Conservation (phyloP, 2,888 invertebrate species). For the Tanytarsus gracilentus region DNA sequence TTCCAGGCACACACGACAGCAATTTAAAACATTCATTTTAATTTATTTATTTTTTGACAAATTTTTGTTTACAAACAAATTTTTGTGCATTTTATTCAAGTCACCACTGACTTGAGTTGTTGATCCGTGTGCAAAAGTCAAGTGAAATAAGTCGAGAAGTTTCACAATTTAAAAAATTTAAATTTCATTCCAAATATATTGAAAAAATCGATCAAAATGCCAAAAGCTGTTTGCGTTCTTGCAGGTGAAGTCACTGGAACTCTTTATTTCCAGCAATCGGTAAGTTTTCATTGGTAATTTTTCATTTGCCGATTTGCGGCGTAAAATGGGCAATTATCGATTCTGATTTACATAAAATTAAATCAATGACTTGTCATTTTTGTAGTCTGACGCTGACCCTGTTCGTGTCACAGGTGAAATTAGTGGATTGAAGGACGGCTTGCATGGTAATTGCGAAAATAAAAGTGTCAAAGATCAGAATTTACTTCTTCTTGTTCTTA, state of each 20-base stretch:
- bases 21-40: constrained; percentile 4
- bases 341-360: not conserved
- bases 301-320: no score
- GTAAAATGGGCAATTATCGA: no score
- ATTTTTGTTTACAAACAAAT: not conserved
- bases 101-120: no score
- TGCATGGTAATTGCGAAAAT: constrained; percentile 35
- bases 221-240: constrained; percentile 79
- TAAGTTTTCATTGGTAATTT: constrained; percentile 39
- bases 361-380: constrained; percentile 30
- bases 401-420: constrained; percentile 77
- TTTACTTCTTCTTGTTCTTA: not conserved
- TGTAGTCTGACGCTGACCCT: constrained; percentile 53
- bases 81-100: no score
- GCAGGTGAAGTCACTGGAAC: constrained; percentile 79
- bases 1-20: constrained; percentile 16
- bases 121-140: no score
- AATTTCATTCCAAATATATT: not conserved
- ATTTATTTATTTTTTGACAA: not conserved
- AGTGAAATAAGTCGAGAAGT: constrained; percentile 7
- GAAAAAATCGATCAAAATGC: constrained; percentile 26
- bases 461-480: not conserved
- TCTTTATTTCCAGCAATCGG: constrained; percentile 68
- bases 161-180: not conserved
- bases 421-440: constrained; percentile 64